Evolutionary conservation across 2,888 invertebrate genomes (phyloP), one percentile per base, ranked within the genome.

Genomic region (Dione vanillae): DNA sequence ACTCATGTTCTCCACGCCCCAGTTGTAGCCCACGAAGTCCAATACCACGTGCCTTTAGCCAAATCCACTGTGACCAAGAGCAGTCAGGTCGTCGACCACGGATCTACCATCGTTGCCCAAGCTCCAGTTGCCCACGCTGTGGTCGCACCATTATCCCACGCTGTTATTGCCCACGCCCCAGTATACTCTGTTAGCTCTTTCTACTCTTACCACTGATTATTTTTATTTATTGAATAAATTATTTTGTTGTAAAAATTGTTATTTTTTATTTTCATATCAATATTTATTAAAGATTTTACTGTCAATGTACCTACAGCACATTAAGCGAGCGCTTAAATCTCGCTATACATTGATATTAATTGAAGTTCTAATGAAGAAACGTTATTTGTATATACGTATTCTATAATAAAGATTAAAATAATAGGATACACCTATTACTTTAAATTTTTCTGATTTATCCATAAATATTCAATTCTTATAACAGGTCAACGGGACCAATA

Each of bases 1-100:
- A 84, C 88, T 20, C 83, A 85, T 62, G 69, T 85, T 35, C 51
- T 85, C 49, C 84, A 84, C 65, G 8, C 85, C 74, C 40, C 75
- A 14, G 68, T 75, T 10, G 12, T 82, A 1, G 69, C 65, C 2
- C 69, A 69, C n/a, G 69, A 69, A 20, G 37, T 68, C 1, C 37
- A 88, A 87, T 72, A 83, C 86, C 12, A 87, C 84, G 8, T 74
- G 1, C 89, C 89, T 9, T 74, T 78, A 19, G 72, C 73, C 5
- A 81, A 85, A 49, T 73, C 82, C 0, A 85, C 85, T 0, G 73
- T 85, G 8, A 84, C 87, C 7, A 88, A 90, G 82, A 84, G 90
- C 85, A 85, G 91, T 82, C 82, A 88, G 78, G 74, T 90, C 75
- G 83, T 94, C 77, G 79, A 83, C 76, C 88, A 89, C 67, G 87